Percentiles rank a stretch among this genome's conserved stretches.
These are phyloP conservation scores for Oreocharis arfaki DNA, from an alignment of 2,113 vertebrate species.

Conservation along the genomic window DNA sequence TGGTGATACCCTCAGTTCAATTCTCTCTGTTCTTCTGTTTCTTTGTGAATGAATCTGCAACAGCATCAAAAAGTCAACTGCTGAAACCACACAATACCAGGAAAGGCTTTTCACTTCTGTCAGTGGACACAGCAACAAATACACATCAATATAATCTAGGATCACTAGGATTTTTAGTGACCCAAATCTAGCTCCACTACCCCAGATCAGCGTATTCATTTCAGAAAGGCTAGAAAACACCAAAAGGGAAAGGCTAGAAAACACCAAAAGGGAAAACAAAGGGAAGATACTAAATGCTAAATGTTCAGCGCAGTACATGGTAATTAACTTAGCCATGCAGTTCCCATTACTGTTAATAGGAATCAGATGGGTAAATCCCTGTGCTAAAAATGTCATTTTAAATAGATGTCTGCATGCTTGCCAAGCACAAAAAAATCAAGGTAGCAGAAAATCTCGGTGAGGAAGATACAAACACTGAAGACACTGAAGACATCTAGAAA, in stretches of 20 bases:
- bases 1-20: background rate
- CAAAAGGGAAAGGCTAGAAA: slow-evolving; percentile 17
- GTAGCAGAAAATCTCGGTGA: background rate
- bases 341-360: slow-evolving; percentile 51
- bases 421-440: background rate
- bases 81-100: background rate
- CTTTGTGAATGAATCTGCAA: background rate
- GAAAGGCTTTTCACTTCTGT: background rate
- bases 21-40: background rate
- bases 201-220: background rate
- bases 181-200: background rate
- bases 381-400: slow-evolving; percentile 36
- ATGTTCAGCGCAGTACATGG: background rate
- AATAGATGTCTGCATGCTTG: background rate
- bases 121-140: background rate
- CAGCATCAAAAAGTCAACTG: background rate
- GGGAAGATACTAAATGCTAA: background rate
- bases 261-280: slow-evolving; percentile 21
- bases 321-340: slow-evolving; percentile 42
- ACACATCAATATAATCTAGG: background rate
- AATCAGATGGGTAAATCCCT: slow-evolving; percentile 49
- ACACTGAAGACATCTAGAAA: background rate
- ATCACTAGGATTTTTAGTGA: background rate
- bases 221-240: background rate
- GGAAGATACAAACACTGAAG: background rate